Percentiles rank a stretch among this genome's conserved stretches.
Evolutionary conservation across 2,888 invertebrate genomes (phyloP).

Genomic region (Alloplasta piceator): DNA sequence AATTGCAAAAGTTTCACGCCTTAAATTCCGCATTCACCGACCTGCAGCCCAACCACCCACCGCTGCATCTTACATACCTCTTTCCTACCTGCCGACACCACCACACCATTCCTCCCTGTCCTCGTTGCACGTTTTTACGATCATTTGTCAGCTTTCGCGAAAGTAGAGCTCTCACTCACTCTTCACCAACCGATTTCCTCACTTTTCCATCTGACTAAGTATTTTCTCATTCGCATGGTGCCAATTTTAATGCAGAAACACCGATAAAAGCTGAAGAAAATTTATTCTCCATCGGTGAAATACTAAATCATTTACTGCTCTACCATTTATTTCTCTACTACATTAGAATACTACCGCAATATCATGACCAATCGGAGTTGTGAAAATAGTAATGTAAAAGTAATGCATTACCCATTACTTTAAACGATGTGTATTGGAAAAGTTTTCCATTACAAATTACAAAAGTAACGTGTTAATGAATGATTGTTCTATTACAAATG

Average conservation of each 20-base stretch:
- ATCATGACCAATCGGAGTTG: too few species aligned
- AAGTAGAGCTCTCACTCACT: not conserved
- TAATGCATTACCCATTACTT: too few species aligned
- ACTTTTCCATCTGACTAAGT: not conserved
- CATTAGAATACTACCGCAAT: too few species aligned
- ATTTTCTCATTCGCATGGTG: conserved; percentile 18
- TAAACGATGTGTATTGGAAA: too few species aligned
- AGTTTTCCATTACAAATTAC: too few species aligned
- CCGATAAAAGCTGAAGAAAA: not conserved
- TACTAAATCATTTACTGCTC: not conserved
- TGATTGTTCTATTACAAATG: too few species aligned
- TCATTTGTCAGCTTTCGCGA: conserved; percentile 28
- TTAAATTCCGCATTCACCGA: conserved; percentile 76
- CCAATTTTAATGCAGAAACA: conserved; percentile 18
- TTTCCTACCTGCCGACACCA: not conserved
- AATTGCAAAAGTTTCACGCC: conserved; percentile 81
- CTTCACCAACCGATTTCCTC: conserved; percentile 8
- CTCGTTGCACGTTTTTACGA: conserved; percentile 6
- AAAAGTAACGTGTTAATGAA: too few species aligned
- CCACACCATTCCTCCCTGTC: not conserved
- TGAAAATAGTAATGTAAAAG: too few species aligned
- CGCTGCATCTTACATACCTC: not conserved
- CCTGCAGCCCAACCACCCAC: conserved; percentile 33
- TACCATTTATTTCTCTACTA: too few species aligned
- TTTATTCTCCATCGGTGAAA: not conserved